Base-by-base conservation (phyloP, 2,888 invertebrate species). In the Bellardia bayeri region DNA sequence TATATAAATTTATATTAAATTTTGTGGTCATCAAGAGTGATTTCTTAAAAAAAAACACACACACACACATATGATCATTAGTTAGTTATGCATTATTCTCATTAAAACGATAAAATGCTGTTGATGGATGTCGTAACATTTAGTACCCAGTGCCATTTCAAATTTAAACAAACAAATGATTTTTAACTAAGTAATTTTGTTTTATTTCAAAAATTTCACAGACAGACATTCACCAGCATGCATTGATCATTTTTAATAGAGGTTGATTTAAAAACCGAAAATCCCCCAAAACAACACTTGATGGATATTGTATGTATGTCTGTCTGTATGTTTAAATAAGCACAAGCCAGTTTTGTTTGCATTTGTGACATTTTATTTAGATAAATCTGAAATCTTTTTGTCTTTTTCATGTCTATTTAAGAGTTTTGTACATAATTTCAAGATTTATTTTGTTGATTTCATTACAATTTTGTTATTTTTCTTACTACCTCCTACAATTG, bases 341-440 rank as follows among this genome's bases (percentile, higher is more conserved):
- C 33, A 4, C 37, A 37, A 37, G 37, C 37, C 37, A 37, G 37
- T 6, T 37, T 37, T 37, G 37, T 37, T 37, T 37, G 37, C 37
- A 54, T 54, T 23, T 54, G 9, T 54, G n/a, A 16, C 16, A 16
- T 16, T 54, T 54, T 16, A 54, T 54, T 54, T 54, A 54, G 54
- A 54, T 54, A 54, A n/a, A 16, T 54, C 16, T 23, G 54, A 54
- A 54, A 54, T 54, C 54, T 54, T 54, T 54, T 54, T 54, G 54
- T 16, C 54, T 16, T 54, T 54, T 54, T 54, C 54, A 16, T 8
- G 5, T 51, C n/a, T 51, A 37, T 37, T 37, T 37, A 37, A 37
- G 37, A 37, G 37, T 6, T 37, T 37, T 37, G 6, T 37, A 37
- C 37, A 37, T 37, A 6, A 37, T 37, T 37, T 37, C 37, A 37